Percentiles rank a stretch among this genome's conserved stretches.
These are phyloP conservation scores for Cheilinus undulatus DNA, from an alignment of 2,113 vertebrate genomes.

Conservation along the genomic window DNA sequence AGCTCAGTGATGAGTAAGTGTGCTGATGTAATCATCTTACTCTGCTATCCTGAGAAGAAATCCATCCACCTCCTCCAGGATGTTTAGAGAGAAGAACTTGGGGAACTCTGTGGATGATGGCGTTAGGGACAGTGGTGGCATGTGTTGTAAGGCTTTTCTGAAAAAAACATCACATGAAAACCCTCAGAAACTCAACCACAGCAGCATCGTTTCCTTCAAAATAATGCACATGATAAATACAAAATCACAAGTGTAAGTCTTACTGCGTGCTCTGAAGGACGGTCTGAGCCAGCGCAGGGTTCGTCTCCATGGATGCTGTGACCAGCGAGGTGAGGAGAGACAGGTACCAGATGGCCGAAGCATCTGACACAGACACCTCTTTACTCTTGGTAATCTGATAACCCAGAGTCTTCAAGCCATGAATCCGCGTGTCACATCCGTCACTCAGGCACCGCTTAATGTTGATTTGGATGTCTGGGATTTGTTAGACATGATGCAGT, in stretches of 20 bases:
- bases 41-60: slow-evolving; percentile 96
- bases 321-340: slow-evolving; percentile 96
- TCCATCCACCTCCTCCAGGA: slow-evolving; percentile 96
- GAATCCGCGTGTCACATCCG: slow-evolving; percentile 96
- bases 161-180: slow-evolving; percentile 12
- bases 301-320: slow-evolving; percentile 97
- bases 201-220: too few relatives aligned
- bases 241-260: too few relatives aligned
- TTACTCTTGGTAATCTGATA: slow-evolving; percentile 93
- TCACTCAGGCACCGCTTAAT: slow-evolving; percentile 97
- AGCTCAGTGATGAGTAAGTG: slow-evolving; percentile 12
- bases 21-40: slow-evolving; percentile 54
- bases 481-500: slow-evolving; percentile 40
- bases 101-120: slow-evolving; percentile 92
- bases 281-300: slow-evolving; percentile 92
- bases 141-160: slow-evolving; percentile 96
- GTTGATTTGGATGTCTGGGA: slow-evolving; percentile 96
- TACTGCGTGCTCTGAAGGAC: slow-evolving; percentile 96
- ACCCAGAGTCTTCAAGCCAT: slow-evolving; percentile 92
- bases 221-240: too few relatives aligned
- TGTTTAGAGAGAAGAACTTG: slow-evolving; percentile 93
- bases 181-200: neutral
- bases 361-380: slow-evolving; percentile 94
- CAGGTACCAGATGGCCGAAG: slow-evolving; percentile 98
- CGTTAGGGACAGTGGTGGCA: slow-evolving; percentile 94